Percentiles rank a stretch among this genome's conserved stretches.
Evolutionary conservation across 2,797 vertebrate species (phyloP).

Genomic region (Cynodonichthys magdalenae): DNA sequence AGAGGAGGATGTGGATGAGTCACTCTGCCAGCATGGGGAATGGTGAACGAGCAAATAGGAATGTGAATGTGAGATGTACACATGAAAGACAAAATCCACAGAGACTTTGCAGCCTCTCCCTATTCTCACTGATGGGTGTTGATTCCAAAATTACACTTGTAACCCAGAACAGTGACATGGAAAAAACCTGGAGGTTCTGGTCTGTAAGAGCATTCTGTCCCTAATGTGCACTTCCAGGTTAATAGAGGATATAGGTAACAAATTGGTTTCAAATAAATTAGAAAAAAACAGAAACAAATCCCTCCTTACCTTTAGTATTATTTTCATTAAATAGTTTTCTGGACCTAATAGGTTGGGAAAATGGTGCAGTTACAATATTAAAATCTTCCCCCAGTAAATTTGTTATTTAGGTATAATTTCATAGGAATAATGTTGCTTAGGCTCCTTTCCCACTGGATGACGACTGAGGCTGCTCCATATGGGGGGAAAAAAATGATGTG

Average conservation of each 20-base stretch:
- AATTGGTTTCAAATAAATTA: too few relatives aligned
- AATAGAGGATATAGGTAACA: not conserved
- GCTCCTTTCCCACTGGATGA: too few relatives aligned
- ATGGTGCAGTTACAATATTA: too few relatives aligned
- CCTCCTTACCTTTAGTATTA: not conserved
- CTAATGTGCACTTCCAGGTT: not conserved
- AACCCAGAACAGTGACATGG: not conserved
- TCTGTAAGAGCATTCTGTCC: too few relatives aligned
- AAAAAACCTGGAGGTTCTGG: conserved; percentile 12
- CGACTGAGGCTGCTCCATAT: too few relatives aligned
- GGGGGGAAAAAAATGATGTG: too few relatives aligned
- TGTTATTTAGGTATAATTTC: too few relatives aligned
- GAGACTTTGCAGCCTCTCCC: conserved; percentile 6
- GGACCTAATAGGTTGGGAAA: too few relatives aligned
- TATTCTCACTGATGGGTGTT: not conserved
- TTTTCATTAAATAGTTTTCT: not conserved
- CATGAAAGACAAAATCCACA: not conserved
- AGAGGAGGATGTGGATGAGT: conserved; percentile 75
- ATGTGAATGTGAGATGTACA: conserved; percentile 15
- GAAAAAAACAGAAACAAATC: too few relatives aligned
- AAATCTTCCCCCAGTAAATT: too few relatives aligned
- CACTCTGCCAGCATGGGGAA: conserved; percentile 59
- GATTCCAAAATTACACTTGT: conserved; percentile 8
- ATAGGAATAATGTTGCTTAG: too few relatives aligned
- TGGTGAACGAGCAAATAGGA: conserved; percentile 45